These are phyloP conservation scores for Pharmacophagus antenor DNA, from an alignment of 2,888 invertebrate species.

Conservation along the genomic window DNA sequence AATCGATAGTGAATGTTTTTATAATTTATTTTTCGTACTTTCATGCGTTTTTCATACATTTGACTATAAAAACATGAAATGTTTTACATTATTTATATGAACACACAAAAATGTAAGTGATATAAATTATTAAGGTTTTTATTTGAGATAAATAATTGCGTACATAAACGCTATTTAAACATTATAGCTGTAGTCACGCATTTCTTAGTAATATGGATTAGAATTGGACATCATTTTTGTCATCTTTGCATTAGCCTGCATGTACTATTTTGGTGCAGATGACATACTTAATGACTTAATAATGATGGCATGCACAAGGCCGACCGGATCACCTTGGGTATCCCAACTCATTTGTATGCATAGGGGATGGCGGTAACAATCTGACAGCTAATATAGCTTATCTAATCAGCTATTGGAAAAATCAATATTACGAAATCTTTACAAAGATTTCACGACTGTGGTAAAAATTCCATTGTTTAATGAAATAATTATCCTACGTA, in stretches of 20 bases:
- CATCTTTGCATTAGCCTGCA: slow-evolving; percentile 1
- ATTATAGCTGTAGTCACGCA: background rate
- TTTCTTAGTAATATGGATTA: background rate
- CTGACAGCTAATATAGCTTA: slow-evolving; percentile 43
- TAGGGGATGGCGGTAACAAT: slow-evolving; percentile 29
- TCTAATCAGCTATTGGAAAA: slow-evolving; percentile 36
- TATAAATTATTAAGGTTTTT: too few species aligned
- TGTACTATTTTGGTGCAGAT: slow-evolving; percentile 32
- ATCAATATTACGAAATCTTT: background rate
- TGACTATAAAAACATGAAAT: too few species aligned
- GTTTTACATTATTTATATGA: too few species aligned
- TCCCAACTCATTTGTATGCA: slow-evolving; percentile 57
- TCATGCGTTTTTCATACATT: too few species aligned
- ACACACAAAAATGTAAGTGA: too few species aligned
- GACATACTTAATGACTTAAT: slow-evolving; percentile 41
- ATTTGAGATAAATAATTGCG: too few species aligned
- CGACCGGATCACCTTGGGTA: slow-evolving; percentile 39
- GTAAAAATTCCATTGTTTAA: too few species aligned
- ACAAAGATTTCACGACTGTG: too few species aligned
- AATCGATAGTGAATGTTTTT: too few species aligned
- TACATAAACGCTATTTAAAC: too few species aligned
- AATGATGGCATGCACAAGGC: slow-evolving; percentile 50
- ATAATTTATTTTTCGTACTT: too few species aligned
- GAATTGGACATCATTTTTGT: slow-evolving; percentile 3
- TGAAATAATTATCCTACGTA: too few species aligned